Evolutionary conservation across 2,113 vertebrate species (phyloP), one percentile per base, ranked within the genome.

Genomic region (Lipotes vexillifer): DNA sequence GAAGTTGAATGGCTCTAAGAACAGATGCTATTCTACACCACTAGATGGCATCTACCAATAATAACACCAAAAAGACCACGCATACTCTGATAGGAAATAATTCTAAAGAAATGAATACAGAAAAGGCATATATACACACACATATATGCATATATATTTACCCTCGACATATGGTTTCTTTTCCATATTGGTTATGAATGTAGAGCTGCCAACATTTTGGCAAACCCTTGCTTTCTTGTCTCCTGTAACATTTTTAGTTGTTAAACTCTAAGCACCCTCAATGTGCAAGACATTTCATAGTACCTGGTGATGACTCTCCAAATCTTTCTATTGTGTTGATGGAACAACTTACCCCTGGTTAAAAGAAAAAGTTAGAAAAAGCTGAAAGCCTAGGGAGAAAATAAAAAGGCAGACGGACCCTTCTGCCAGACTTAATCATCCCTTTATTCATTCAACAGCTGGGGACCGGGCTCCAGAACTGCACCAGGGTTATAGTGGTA

Each of bases 31-130:
- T 13, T 59, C 27, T 65, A 9, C 18, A 89, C 98, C 98, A 97
- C 97, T 97, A 98, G 98, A 74, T 96, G 98, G 98, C 97, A 80
- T 72, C 96, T 97, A 77, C 63, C 90, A 95, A 63, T 77, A 96
- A 65, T 38, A 66, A 82, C 66, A 21, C 52, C 27, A 6, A 66
- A 83, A 74, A 89, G 7, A 15, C 10, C 7, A 20, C 15, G 36
- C 27, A 4, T 3, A 18, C 1, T 18, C 21, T 21, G 71, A 49
- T 15, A n/a, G 38, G 41, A 83, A 69, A 55, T 90, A 38, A 85
- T 88, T 86, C 61, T 89, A 63, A 88, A 86, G 89, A 93, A 96
- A 85, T 88, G 11, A 84, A 84, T 77, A 72, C 89, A 74, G 41
- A 49, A 94, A 86, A 88, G 17, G n/a, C 18, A 49, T 36, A 90